Evolutionary conservation across 2,797 vertebrate genomes (phyloP).

Genomic region (Loriculus beryllinus): DNA sequence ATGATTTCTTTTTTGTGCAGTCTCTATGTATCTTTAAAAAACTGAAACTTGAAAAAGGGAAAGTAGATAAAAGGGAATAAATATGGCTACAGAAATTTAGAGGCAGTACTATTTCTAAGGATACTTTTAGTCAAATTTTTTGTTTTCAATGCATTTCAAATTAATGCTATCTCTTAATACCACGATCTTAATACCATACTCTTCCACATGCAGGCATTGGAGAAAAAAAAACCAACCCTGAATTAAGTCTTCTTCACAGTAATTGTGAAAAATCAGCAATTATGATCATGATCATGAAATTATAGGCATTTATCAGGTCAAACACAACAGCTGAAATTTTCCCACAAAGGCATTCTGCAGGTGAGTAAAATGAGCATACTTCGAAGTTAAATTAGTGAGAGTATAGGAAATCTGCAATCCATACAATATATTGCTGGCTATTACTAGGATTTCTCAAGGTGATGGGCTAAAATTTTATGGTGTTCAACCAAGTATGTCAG

Average conservation of each 20-base stretch:
- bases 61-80: neutral
- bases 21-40: neutral
- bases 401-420: neutral
- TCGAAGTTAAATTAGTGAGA: neutral
- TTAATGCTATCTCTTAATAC: neutral
- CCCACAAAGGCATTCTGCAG: neutral
- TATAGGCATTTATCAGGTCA: neutral
- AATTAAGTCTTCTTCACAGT: neutral
- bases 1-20: neutral
- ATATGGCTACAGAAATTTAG: neutral
- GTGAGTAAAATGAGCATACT: neutral
- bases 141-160: neutral
- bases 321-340: neutral
- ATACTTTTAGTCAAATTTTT: neutral
- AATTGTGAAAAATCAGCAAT: neutral
- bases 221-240: neutral
- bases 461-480: neutral
- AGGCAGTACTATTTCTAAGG: neutral
- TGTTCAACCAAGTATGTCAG: neutral
- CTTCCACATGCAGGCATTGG: neutral
- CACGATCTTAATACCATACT: neutral
- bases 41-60: neutral
- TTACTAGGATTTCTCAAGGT: neutral
- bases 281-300: neutral
- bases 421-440: neutral